Conservation (phyloP, 2,797 vertebrate genomes). For the Cossypha niveicapilla region DNA sequence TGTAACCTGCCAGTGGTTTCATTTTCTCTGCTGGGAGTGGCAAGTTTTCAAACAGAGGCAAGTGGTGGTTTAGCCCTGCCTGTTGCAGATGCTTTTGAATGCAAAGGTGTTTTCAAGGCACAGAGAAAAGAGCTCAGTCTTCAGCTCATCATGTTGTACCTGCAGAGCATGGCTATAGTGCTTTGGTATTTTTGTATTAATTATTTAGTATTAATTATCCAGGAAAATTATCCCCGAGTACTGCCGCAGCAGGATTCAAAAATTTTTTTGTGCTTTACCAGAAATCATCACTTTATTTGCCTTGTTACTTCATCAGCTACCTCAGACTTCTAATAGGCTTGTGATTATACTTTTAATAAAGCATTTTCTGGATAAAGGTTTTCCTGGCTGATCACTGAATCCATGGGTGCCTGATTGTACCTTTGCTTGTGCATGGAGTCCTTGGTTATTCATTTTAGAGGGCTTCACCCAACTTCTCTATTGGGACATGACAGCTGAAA, state of each 20-base stretch:
- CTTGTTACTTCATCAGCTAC: not conserved
- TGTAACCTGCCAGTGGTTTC: not conserved
- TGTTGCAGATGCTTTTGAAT: not conserved
- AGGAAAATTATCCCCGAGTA: not conserved
- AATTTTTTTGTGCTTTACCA: not conserved
- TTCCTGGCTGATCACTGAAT: not conserved
- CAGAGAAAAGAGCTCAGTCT: not conserved
- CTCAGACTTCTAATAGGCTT: not conserved
- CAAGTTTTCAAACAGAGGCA: not conserved
- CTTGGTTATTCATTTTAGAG: not conserved
- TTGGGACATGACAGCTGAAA: not conserved
- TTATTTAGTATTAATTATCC: not conserved
- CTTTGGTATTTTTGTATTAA: not conserved
- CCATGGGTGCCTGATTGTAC: not conserved
- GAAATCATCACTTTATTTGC: not conserved
- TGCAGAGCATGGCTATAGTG: not conserved
- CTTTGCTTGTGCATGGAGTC: not conserved
- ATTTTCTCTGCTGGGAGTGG: not conserved
- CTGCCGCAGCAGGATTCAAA: not conserved
- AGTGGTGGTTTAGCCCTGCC: not conserved
- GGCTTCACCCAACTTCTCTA: not conserved
- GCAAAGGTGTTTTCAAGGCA: not conserved
- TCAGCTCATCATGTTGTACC: not conserved
- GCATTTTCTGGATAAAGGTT: not conserved
- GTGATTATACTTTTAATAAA: not conserved